These are phyloP conservation scores for Trididemnum clinides DNA, from an alignment of 23 tunicate genomes.

Conservation along the genomic window DNA sequence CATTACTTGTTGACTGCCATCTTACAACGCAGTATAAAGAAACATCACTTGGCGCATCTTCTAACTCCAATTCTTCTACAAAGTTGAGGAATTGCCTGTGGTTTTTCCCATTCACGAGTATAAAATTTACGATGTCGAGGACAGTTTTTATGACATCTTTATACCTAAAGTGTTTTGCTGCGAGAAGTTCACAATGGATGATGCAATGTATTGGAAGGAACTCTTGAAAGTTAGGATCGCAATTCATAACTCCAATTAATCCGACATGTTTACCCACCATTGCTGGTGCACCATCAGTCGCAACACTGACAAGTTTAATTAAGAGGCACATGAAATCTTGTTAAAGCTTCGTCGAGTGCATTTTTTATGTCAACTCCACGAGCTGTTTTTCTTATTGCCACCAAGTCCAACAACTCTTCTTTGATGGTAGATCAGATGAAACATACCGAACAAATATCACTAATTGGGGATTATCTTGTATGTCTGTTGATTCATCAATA, in stretches of 20 bases:
- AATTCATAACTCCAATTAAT: constrained; percentile 40
- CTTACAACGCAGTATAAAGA: too few species aligned
- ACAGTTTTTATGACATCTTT: too few species aligned
- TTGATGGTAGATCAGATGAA: background rate
- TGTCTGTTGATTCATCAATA: too few species aligned
- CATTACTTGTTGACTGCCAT: background rate
- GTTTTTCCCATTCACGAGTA: constrained; percentile 21
- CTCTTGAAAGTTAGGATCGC: constrained; percentile 31
- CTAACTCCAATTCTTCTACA: too few species aligned
- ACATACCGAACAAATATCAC: too few species aligned
- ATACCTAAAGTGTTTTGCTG: constrained; percentile 14
- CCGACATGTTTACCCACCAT: constrained; percentile 26
- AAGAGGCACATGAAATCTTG: too few species aligned
- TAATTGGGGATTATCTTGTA: too few species aligned
- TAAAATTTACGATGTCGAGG: constrained; percentile 24
- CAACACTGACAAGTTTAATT: too few species aligned
- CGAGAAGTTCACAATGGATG: constrained; percentile 31
- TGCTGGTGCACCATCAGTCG: too few species aligned
- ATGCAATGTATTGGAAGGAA: constrained; percentile 26
- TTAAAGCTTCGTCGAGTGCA: constrained; percentile 34
- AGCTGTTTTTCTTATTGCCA: background rate
- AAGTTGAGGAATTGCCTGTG: too few species aligned
- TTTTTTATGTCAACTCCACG: constrained; percentile 9
- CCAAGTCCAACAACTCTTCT: too few species aligned
- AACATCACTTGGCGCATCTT: too few species aligned